Conservation (phyloP, 2,888 invertebrate species). For the Parapristionchus giblindavisi region DNA sequence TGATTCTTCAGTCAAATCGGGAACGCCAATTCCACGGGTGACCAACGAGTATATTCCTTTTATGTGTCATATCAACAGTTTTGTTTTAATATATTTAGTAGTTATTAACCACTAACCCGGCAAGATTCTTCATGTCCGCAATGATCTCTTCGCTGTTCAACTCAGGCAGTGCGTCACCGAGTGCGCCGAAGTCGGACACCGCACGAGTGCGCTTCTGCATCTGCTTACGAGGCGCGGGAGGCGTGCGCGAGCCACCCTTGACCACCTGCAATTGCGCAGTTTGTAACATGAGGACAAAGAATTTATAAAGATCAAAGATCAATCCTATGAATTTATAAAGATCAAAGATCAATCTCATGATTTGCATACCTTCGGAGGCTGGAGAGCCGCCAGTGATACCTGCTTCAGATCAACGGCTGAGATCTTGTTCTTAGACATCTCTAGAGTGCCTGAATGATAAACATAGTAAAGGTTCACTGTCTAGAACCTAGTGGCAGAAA, state of each 20-base stretch:
- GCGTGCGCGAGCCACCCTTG: constrained; percentile 46
- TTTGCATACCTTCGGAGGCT: constrained; percentile 30
- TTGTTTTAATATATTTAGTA: neutral
- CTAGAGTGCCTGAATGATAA: constrained; percentile 37
- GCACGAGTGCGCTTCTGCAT: constrained; percentile 56
- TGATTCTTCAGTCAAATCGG: too few species aligned
- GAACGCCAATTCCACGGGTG: too few species aligned
- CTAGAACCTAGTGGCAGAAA: too few species aligned
- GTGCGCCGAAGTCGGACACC: constrained; percentile 67
- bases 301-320: too few species aligned
- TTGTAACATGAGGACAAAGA: too few species aligned
- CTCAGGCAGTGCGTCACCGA: constrained; percentile 64
- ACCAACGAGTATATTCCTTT: too few species aligned
- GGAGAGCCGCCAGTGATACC: constrained; percentile 20
- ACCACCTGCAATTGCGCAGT: neutral
- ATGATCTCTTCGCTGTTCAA: constrained; percentile 65
- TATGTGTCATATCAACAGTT: too few species aligned
- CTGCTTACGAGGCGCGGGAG: constrained; percentile 51
- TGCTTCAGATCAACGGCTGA: constrained; percentile 31
- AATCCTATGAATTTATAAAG: too few species aligned
- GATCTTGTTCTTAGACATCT: constrained; percentile 12
- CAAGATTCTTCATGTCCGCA: constrained; percentile 74
- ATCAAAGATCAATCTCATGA: too few species aligned
- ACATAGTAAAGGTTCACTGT: too few species aligned
- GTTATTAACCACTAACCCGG: constrained; percentile 73